These are phyloP conservation scores for Ichneumon xanthorius DNA, from an alignment of 2,888 invertebrate genomes.

Conservation along the genomic window DNA sequence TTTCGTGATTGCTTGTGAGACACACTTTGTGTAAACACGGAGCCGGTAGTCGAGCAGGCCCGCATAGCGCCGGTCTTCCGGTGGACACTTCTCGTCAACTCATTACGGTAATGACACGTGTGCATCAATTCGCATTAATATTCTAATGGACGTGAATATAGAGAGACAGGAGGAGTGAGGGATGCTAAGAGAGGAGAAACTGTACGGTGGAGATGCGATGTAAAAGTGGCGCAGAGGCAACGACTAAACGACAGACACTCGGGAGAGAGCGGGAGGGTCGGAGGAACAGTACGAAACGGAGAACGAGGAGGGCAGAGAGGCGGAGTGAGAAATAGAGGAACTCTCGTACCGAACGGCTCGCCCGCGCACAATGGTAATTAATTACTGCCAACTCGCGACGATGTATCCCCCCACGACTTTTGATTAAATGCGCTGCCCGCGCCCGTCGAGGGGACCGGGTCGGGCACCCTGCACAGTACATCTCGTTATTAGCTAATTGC, in stretches of 20 bases:
- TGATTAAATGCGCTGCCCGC: slow-evolving; percentile 66
- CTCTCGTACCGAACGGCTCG: slow-evolving; percentile 35
- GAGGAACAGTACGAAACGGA: slow-evolving; percentile 32
- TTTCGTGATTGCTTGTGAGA: slow-evolving; percentile 84
- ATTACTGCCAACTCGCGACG: slow-evolving; percentile 73
- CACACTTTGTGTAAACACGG: slow-evolving; percentile 79
- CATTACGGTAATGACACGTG: slow-evolving; percentile 84
- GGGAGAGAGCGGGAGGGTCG: slow-evolving; percentile 34
- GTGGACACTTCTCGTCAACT: slow-evolving; percentile 81
- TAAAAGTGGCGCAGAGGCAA: slow-evolving; percentile 57
- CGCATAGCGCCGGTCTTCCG: slow-evolving; percentile 24
- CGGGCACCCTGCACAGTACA: slow-evolving; percentile 42
- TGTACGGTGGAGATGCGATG: slow-evolving; percentile 58
- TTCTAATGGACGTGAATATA: slow-evolving; percentile 81
- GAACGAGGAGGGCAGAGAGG: slow-evolving; percentile 13
- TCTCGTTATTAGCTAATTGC: slow-evolving; percentile 67
- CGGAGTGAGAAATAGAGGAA: slow-evolving; percentile 40
- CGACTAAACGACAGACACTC: slow-evolving; percentile 31
- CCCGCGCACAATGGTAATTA: slow-evolving; percentile 78
- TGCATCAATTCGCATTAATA: slow-evolving; percentile 84
- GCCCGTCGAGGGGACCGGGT: not conserved
- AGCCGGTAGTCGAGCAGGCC: slow-evolving; percentile 38
- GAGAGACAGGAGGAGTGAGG: slow-evolving; percentile 56
- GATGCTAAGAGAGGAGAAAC: slow-evolving; percentile 30
- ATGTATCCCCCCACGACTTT: slow-evolving; percentile 67